Conservation (phyloP, 2,113 vertebrate species). For the Hystrix cristata region DNA sequence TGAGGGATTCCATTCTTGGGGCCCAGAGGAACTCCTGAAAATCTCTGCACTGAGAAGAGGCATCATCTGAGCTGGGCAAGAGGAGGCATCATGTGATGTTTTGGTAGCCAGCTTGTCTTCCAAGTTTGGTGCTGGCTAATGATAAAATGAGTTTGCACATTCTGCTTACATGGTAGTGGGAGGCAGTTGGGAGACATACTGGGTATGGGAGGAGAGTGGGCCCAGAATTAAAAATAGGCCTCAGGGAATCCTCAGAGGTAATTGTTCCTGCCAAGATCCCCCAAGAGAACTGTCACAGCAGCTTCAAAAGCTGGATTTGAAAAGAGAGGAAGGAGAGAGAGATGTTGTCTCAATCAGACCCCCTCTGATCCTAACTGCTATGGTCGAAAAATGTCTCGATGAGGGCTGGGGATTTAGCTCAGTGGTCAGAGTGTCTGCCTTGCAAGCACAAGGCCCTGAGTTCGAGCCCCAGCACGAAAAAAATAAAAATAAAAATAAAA, state of each 20-base stretch:
- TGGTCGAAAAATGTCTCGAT: neutral
- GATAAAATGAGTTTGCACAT: neutral
- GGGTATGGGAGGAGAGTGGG: neutral
- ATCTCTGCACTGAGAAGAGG: neutral
- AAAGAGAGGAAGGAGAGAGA: neutral
- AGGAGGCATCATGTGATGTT: too few species aligned
- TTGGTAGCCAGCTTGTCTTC: neutral
- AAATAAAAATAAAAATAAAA: neutral
- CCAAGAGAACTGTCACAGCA: neutral
- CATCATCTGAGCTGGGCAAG: neutral
- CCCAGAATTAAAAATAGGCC: constrained; percentile 54
- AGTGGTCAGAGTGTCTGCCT: too few species aligned
- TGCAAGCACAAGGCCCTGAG: too few species aligned
- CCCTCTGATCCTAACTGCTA: neutral
- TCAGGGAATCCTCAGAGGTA: constrained; percentile 20
- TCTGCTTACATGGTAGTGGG: neutral
- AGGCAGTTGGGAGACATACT: neutral
- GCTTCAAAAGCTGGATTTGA: neutral
- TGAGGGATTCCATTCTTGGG: neutral
- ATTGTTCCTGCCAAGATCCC: neutral
- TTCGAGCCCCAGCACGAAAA: too few species aligned
- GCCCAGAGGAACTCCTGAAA: neutral
- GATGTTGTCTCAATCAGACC: neutral
- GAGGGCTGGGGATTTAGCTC: neutral
- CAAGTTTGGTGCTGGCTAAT: neutral